phyloP scores from a whole-genome alignment of 1,140 invertebrate genomes.

The Caenorhabditis brenneri region DNA sequence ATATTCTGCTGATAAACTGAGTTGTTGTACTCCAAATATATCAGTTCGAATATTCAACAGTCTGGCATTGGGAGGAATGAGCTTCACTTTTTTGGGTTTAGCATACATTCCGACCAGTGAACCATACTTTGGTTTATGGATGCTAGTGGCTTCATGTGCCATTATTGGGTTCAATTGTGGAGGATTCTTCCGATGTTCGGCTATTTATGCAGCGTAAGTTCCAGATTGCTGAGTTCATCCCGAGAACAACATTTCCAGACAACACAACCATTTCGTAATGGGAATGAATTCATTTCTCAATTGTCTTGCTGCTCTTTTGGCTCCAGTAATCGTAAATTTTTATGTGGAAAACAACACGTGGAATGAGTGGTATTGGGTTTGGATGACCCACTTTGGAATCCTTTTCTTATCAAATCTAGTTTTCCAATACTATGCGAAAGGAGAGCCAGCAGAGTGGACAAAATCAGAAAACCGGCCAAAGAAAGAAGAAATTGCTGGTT shows the following conservation, averaged over 20 bases:
- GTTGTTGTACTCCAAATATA: conserved; percentile 19
- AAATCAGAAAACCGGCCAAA: not conserved
- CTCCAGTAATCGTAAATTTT: conserved; percentile 4
- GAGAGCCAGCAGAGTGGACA: not conserved
- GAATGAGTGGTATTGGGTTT: conserved; percentile 34
- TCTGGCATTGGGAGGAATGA: conserved; percentile 44
- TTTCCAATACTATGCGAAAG: not conserved
- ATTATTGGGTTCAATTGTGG: conserved; percentile 30
- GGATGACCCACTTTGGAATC: conserved; percentile 16
- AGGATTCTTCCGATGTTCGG: conserved; percentile 29
- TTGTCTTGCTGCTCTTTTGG: not conserved
- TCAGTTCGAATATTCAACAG: conserved; percentile 49
- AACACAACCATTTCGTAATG: conserved; percentile 18
- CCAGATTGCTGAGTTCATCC: no score
- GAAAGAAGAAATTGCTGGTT: not conserved
- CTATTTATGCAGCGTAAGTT: conserved; percentile 26
- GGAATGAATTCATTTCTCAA: conserved; percentile 39
- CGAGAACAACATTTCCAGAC: not conserved
- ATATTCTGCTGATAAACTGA: conserved; percentile 41
- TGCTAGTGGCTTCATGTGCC: not conserved
- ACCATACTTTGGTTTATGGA: not conserved
- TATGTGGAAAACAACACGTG: conserved; percentile 2
- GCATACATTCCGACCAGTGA: conserved; percentile 5
- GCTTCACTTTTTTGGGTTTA: conserved; percentile 33
- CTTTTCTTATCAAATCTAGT: not conserved